These are phyloP conservation scores for Loris lydekkerianus DNA, from an alignment of 2,797 vertebrate species.

Conservation along the genomic window DNA sequence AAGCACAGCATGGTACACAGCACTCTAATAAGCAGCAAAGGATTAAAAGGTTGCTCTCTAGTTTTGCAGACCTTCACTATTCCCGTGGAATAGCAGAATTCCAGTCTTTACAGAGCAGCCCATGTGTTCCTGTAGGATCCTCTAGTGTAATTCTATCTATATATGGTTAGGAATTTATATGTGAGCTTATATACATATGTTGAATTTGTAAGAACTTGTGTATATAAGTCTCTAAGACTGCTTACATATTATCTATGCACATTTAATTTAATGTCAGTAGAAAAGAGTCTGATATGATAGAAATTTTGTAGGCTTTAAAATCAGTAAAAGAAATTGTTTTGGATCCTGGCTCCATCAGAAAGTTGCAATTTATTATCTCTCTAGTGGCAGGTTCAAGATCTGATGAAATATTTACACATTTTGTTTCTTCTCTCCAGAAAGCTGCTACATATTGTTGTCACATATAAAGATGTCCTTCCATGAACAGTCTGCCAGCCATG, in stretches of 20 bases:
- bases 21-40: rapidly evolving
- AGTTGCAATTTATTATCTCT: not conserved
- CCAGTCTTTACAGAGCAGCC: too few species aligned
- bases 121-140: not conserved
- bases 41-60: rapidly evolving
- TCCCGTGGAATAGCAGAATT: not conserved
- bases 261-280: not conserved
- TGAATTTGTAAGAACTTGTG: not conserved
- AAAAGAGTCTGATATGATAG: not conserved
- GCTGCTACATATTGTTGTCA: not conserved
- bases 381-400: not conserved
- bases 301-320: not conserved
- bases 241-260: not conserved
- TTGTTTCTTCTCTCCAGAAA: not conserved
- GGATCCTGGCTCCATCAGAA: not conserved
- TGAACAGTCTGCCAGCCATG: rapidly evolving
- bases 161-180: not conserved
- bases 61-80: not conserved
- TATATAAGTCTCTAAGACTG: not conserved
- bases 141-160: not conserved
- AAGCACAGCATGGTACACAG: rapidly evolving
- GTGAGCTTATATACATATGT: not conserved
- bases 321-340: not conserved
- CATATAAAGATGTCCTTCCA: not conserved
- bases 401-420: not conserved